A percentile compares a stretch with the other conserved stretches of the same genome.
Conservation (phyloP, 2,113 vertebrate species). For the Cavia porcellus region DNA sequence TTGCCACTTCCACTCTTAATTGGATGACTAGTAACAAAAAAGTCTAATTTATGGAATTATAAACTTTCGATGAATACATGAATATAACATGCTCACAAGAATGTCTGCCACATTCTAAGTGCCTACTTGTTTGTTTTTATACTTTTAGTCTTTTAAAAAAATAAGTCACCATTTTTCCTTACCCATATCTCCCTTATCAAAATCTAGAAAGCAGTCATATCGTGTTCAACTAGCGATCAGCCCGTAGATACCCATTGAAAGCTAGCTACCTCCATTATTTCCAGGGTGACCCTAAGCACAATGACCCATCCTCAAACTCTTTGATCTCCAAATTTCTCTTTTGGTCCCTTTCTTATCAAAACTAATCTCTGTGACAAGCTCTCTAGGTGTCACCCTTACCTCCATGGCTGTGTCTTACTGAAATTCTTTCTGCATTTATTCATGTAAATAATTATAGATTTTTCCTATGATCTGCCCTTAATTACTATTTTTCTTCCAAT, state of each 20-base stretch:
- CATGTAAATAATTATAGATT: background rate
- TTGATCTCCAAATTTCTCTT: background rate
- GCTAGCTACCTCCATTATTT: background rate
- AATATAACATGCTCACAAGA: background rate
- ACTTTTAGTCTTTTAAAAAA: background rate
- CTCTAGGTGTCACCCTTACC: background rate
- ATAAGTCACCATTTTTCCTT: background rate
- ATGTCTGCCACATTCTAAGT: background rate
- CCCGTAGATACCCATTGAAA: background rate
- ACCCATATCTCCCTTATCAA: background rate
- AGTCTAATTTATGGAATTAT: background rate
- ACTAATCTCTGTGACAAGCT: background rate
- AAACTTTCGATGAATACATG: background rate
- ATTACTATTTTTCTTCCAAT: background rate
- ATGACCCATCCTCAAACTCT: background rate
- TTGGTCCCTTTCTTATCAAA: background rate
- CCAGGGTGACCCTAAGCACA: background rate
- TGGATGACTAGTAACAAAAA: background rate
- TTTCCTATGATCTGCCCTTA: background rate
- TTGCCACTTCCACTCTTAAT: background rate
- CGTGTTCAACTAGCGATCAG: background rate
- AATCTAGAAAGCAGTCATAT: background rate
- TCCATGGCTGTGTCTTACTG: background rate
- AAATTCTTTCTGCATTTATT: constrained; percentile 31
- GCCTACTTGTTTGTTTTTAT: background rate